Conservation (phyloP, 2,888 invertebrate genomes). For the Spialia ferax region DNA sequence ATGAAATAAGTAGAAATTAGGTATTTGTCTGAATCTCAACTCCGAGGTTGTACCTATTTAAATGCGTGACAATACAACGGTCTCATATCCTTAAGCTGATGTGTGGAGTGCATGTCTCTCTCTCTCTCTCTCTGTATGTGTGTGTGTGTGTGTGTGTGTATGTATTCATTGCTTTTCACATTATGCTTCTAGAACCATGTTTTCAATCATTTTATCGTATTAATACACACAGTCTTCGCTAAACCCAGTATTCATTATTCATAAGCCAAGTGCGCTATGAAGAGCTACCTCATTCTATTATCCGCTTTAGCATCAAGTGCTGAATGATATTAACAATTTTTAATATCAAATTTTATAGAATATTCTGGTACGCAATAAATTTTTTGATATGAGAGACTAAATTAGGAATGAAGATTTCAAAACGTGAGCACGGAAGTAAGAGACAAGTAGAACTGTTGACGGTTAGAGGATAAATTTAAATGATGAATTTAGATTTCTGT, state of each 20-base stretch:
- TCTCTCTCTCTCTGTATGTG: too few relatives aligned
- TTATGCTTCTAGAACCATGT: not conserved
- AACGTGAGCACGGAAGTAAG: too few relatives aligned
- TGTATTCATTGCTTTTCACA: not conserved
- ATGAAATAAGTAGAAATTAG: too few relatives aligned
- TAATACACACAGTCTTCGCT: not conserved
- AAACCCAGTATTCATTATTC: not conserved
- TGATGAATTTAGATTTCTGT: too few relatives aligned
- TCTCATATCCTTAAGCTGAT: too few relatives aligned
- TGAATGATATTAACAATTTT: slow-evolving; percentile 12
- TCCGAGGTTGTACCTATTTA: too few relatives aligned
- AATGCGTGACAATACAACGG: too few relatives aligned
- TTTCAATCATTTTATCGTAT: slow-evolving; percentile 1
- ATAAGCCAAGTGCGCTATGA: slow-evolving; percentile 2
- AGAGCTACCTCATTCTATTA: slow-evolving; percentile 6
- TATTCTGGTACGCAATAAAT: not conserved
- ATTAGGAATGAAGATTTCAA: not conserved
- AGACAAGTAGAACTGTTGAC: too few relatives aligned
- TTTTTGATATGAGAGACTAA: not conserved
- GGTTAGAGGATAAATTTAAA: too few relatives aligned
- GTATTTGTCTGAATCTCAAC: too few relatives aligned
- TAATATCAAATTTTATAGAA: slow-evolving; percentile 7
- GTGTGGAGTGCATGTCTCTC: too few relatives aligned
- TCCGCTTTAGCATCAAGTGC: not conserved
- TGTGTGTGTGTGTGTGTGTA: too few relatives aligned